Evolutionary conservation across 2,797 vertebrate species (phyloP), one percentile per base, ranked within the genome.

Genomic region (Selene dorsalis): DNA sequence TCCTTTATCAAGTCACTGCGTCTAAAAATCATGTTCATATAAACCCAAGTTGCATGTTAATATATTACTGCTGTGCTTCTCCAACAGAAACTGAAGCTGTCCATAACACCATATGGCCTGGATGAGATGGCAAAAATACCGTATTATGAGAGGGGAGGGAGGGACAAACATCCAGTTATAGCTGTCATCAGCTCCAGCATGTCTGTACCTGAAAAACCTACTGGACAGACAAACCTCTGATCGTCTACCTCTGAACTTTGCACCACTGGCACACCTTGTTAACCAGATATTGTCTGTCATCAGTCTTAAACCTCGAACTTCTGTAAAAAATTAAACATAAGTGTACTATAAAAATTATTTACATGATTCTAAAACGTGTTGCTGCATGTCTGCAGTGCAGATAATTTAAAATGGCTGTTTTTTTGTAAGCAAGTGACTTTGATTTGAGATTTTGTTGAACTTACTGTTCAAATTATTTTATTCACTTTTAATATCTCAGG

Each of bases 61-160:
- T 47, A n/a, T 55, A 47, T 20, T 13, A 35, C 32, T 57, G 24
- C 20, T 80, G 0, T 2, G 4, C 73, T 56, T 82, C 32, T 79
- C 18, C 26, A 38, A 60, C 89, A 96, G 95, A 95, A 83, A 83
- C 74, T 95, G 56, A 91, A 82, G 56, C 84, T 89, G 79, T 95
- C 95, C 22, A 67, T 95, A 73, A 91, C 76, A 30, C 95, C 95
- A 0, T 88, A 85, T 7, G 65, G 90, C 0, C 88, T 95, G 71
- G 76, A 91, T 48, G 77, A 87, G n/a, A 85, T 32, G 22, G 66
- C 83, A 11, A 88, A 90, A 5, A 82, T 58, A 56, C 12, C 72
- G 0, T 90, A 92, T 58, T 88, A 92, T 67, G 90, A 93, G 81
- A 89, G 83, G 39, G 86, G 79, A 77, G 91, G 84, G 67, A 24